Evolutionary conservation across 2,797 vertebrate genomes (phyloP), one percentile per base, ranked within the genome.

Genomic region (Pogoniulus pusillus): DNA sequence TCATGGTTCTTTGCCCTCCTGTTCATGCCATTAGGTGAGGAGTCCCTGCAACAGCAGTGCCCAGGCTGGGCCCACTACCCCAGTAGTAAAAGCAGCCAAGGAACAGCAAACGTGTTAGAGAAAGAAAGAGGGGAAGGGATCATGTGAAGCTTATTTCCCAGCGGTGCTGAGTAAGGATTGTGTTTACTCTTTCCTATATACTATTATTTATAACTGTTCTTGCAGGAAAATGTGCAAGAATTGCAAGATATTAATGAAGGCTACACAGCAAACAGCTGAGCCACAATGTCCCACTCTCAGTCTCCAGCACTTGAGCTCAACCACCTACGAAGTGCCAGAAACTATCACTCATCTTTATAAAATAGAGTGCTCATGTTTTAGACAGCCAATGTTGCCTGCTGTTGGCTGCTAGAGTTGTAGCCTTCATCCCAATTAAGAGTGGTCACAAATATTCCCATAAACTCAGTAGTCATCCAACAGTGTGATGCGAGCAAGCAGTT

Each of bases 361-460:
- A 82, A 62, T 16, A 82, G 59, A 93, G 35, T 1, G 2, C 35
- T 92, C 49, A 2, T 91, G 78, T 93, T 70, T 90, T 81, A 85
- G 39, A 72, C 78, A 85, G 90, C 17, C 4, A 11, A 55, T 39
- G 29, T 90, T 89, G 90, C 72, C 83, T 92, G 75, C 59, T 81
- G 53, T 68, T 93, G 89, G 85, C 82, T 86, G 54, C 77, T 86
- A 60, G 47, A 94, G 19, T 87, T 3, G 1, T n/a, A 86, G 80
- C 62, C 77, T 94, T 93, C 85, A 73, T 75, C 78, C 89, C 76
- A 81, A 34, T 92, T 92, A 92, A 90, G 32, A 85, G 72, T 55
- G 86, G 85, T 92, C 90, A 92, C 93, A 95, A 95, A 93, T 92
- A 93, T 81, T 94, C 88, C 75, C 83, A 75, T 90, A 95, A 95